A percentile compares a stretch with the other conserved stretches of the same genome.
Conservation (phyloP, 2,113 vertebrate species). For the Loxodonta africana region DNA sequence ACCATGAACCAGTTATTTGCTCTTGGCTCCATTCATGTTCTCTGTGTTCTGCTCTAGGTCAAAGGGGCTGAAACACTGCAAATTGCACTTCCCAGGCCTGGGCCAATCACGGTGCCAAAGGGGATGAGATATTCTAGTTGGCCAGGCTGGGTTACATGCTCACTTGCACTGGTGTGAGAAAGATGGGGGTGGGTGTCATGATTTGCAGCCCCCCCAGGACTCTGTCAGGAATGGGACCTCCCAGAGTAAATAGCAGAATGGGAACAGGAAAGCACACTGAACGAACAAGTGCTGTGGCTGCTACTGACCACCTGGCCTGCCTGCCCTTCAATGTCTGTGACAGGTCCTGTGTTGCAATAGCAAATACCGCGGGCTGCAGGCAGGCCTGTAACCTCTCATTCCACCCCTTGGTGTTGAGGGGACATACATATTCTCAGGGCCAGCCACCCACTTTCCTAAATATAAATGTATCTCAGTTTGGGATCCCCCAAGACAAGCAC, state of each 20-base stretch:
- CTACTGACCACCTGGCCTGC: too few relatives aligned
- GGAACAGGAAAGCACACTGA: not conserved
- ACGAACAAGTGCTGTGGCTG: too few relatives aligned
- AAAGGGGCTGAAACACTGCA: not conserved
- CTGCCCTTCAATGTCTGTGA: not conserved
- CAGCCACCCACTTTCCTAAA: not conserved
- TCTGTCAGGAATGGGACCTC: not conserved
- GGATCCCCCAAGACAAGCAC: not conserved
- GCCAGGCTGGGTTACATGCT: not conserved
- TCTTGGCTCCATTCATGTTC: not conserved
- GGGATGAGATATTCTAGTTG: not conserved
- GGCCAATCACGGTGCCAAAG: not conserved
- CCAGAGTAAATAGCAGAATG: not conserved
- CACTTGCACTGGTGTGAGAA: too few relatives aligned
- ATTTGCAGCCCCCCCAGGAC: not conserved
- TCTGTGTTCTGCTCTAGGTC: not conserved
- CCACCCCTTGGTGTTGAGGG: not conserved
- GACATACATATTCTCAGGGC: not conserved
- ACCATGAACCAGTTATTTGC: not conserved
- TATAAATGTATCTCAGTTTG: not conserved
- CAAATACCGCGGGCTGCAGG: not conserved
- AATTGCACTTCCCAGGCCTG: slow-evolving; percentile 7
- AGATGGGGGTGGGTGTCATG: accelerated
- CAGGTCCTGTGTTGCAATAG: not conserved
- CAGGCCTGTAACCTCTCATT: not conserved